Conservation (phyloP, 2,113 vertebrate species). For the Hucho hucho region DNA sequence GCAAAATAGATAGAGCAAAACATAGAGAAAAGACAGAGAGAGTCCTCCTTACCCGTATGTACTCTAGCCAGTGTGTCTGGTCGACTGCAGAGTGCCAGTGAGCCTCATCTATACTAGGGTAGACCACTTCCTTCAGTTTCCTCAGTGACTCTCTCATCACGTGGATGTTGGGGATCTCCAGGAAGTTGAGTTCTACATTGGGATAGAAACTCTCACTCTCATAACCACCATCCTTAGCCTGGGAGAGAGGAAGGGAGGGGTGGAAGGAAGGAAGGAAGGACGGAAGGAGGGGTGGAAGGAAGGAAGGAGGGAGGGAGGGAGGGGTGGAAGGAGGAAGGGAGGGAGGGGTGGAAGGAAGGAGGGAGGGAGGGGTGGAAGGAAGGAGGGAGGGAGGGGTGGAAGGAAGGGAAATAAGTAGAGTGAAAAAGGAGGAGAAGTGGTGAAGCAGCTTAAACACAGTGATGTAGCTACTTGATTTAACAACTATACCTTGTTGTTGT, state of each 20-base stretch:
- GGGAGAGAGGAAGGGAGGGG: constrained; percentile 2
- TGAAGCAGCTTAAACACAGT: too few relatives aligned
- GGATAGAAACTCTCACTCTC: constrained; percentile 91
- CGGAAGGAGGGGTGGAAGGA: neutral
- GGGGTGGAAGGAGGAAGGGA: neutral
- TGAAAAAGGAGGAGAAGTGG: neutral
- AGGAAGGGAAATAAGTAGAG: neutral
- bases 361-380: too few relatives aligned
- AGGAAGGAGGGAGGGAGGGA: too few relatives aligned
- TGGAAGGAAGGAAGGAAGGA: too few relatives aligned
- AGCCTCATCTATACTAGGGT: constrained; percentile 88
- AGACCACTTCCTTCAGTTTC: constrained; percentile 91
- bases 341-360: too few relatives aligned
- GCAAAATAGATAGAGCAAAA: too few relatives aligned
- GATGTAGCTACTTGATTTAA: too few relatives aligned
- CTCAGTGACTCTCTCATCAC: constrained; percentile 96
- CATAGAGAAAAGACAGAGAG: too few relatives aligned
- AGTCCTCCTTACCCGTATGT: constrained; percentile 81
- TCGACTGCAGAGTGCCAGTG: constrained; percentile 90
- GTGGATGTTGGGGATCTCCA: constrained; percentile 97
- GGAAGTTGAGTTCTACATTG: constrained; percentile 87
- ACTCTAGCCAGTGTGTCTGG: constrained; percentile 94
- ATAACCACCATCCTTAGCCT: constrained; percentile 94
- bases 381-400: too few relatives aligned
- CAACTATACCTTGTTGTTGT: constrained; percentile 85